Percentiles rank a stretch among this genome's conserved stretches.
Conservation (phyloP, 1,140 invertebrate species). For the Telenomus remus region DNA sequence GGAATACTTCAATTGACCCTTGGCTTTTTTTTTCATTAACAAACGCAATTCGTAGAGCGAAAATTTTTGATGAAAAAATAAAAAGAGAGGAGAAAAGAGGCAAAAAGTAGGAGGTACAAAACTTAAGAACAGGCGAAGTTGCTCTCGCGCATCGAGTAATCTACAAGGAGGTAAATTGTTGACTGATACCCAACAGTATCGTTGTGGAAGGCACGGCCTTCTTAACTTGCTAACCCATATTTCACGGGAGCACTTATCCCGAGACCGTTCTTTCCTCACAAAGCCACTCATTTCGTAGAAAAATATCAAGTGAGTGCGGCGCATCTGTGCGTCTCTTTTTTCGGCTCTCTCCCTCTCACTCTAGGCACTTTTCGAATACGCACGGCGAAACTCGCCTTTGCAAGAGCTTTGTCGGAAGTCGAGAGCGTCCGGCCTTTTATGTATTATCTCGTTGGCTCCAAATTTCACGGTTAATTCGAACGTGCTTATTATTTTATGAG, state of each 20-base stretch:
- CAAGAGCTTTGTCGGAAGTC: slow-evolving; percentile 31
- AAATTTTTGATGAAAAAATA: too few species aligned
- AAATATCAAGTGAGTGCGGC: slow-evolving; percentile 62
- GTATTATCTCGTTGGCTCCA: slow-evolving; percentile 47
- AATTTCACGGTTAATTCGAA: slow-evolving; percentile 54
- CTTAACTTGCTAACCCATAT: slow-evolving; percentile 74
- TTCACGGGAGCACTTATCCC: slow-evolving; percentile 71
- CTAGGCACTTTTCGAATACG: slow-evolving; percentile 58
- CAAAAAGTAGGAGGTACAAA: too few species aligned
- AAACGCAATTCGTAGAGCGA: neutral
- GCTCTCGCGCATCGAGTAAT: neutral
- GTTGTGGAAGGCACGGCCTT: slow-evolving; percentile 65
- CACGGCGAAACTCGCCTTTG: slow-evolving; percentile 57
- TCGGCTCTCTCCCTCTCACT: too few species aligned
- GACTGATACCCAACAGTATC: slow-evolving; percentile 60
- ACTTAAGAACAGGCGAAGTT: neutral
- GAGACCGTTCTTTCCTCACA: slow-evolving; percentile 70
- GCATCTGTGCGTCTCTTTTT: slow-evolving; percentile 36
- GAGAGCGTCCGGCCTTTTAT: slow-evolving; percentile 55
- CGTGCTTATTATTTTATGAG: slow-evolving; percentile 45
- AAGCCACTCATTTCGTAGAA: slow-evolving; percentile 69
- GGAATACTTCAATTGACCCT: slow-evolving; percentile 54
- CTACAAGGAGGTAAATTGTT: slow-evolving; percentile 15
- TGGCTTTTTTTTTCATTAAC: slow-evolving; percentile 22
- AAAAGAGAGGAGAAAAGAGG: too few species aligned